phyloP scores from a whole-genome alignment of 1,140 invertebrate genomes.

The Centruroides vittatus region DNA sequence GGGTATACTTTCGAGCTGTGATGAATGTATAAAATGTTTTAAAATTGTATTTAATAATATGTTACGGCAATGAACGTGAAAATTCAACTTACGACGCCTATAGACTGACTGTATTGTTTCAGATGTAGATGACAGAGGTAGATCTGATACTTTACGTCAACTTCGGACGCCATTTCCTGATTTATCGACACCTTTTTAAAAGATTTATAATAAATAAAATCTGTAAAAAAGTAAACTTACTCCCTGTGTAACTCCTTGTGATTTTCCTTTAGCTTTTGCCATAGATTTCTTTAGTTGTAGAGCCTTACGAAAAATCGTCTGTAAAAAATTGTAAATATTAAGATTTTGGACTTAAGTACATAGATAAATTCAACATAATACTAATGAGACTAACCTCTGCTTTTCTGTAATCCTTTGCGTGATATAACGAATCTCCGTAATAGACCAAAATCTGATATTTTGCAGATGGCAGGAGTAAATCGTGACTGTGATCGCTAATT shows the following conservation, averaged over 20 bases:
- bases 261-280: constrained; percentile 40
- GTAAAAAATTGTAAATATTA: neutral
- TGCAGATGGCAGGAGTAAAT: constrained; percentile 36
- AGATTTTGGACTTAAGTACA: too few relatives aligned
- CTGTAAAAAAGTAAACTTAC: constrained; percentile 28
- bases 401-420: constrained; percentile 45
- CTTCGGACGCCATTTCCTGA: constrained; percentile 24
- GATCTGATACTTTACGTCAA: constrained; percentile 60
- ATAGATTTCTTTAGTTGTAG: constrained; percentile 51
- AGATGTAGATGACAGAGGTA: constrained; percentile 48
- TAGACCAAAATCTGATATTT: constrained; percentile 50
- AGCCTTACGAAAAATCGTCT: constrained; percentile 44
- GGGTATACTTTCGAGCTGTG: constrained; percentile 46
- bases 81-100: constrained; percentile 34
- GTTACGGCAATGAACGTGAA: neutral
- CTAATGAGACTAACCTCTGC: constrained; percentile 39
- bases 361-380: too few relatives aligned
- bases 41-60: neutral
- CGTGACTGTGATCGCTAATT: constrained; percentile 45
- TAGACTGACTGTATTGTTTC: constrained; percentile 46
- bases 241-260: constrained; percentile 29
- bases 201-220: constrained; percentile 18
- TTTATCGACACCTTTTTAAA: neutral
- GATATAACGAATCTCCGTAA: constrained; percentile 50
- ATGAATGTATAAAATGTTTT: constrained; percentile 7